These are phyloP conservation scores for Candoia aspera DNA, from an alignment of 2,113 vertebrate species.

Conservation along the genomic window DNA sequence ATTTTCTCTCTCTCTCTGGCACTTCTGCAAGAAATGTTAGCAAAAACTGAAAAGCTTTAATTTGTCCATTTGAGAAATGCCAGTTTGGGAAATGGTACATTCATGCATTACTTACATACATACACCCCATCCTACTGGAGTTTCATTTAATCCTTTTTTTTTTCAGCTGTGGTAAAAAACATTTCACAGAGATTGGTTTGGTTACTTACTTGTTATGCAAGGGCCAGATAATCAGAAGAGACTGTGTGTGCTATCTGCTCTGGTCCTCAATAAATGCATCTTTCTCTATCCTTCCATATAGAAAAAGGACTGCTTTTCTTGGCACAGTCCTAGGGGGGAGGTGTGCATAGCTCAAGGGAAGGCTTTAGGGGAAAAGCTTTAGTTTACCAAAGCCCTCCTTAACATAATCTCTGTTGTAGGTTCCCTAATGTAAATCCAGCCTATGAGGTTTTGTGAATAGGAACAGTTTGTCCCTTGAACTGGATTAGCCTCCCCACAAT, in stretches of 20 bases:
- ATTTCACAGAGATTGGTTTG: neutral
- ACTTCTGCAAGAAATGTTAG: too few species aligned
- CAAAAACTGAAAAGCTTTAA: too few species aligned
- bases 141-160: neutral
- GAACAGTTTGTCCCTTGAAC: neutral
- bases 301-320: neutral
- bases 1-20: too few species aligned
- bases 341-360: neutral
- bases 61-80: neutral
- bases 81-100: neutral
- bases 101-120: neutral
- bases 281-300: neutral
- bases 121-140: neutral
- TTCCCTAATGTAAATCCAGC: neutral
- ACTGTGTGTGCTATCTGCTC: neutral
- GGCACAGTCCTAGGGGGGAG: neutral
- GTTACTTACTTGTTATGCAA: neutral
- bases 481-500: neutral
- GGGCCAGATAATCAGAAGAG: neutral
- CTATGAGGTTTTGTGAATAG: neutral
- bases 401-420: neutral
- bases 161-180: neutral
- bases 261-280: neutral
- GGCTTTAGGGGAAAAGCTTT: neutral
- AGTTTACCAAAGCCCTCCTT: neutral